A percentile compares a stretch with the other conserved stretches of the same genome.
Evolutionary conservation across 1,140 invertebrate species (phyloP).

Genomic region (Chlorops oryzae): DNA sequence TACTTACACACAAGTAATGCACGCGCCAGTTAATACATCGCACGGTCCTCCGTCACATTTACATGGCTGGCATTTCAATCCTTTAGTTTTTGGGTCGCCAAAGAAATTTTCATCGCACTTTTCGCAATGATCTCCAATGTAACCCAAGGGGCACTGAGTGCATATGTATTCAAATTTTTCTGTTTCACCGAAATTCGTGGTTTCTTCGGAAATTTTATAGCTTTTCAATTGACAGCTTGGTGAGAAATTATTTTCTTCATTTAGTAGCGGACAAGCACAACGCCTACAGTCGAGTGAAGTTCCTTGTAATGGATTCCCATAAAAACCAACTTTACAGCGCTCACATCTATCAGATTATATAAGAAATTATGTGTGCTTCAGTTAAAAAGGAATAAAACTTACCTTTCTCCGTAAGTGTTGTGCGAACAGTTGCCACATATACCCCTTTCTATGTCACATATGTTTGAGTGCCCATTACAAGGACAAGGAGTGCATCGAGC

Average conservation of each 20-base stretch:
- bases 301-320: conserved; percentile 75
- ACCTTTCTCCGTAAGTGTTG: conserved; percentile 58
- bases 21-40: conserved; percentile 68
- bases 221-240: conserved; percentile 70
- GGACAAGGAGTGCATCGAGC: conserved; percentile 78
- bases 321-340: conserved; percentile 80
- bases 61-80: conserved; percentile 76
- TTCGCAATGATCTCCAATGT: conserved; percentile 88
- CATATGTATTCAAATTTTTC: conserved; percentile 69
- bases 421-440: conserved; percentile 69
- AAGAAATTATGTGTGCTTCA: background rate
- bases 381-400: too few species aligned
- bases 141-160: conserved; percentile 83
- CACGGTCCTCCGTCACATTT: conserved; percentile 76
- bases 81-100: conserved; percentile 71
- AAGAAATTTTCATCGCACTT: conserved; percentile 74
- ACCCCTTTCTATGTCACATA: conserved; percentile 72
- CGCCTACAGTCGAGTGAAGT: conserved; percentile 70
- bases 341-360: conserved; percentile 62
- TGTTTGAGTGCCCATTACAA: conserved; percentile 81
- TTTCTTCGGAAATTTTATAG: conserved; percentile 50
- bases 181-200: conserved; percentile 40
- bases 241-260: conserved; percentile 78
- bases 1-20: conserved; percentile 69
- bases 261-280: conserved; percentile 78